These are phyloP conservation scores for western clawed frog (Xenopus tropicalis) DNA, from an alignment of 2,113 vertebrate genomes.

Conservation along the genomic window DNA sequence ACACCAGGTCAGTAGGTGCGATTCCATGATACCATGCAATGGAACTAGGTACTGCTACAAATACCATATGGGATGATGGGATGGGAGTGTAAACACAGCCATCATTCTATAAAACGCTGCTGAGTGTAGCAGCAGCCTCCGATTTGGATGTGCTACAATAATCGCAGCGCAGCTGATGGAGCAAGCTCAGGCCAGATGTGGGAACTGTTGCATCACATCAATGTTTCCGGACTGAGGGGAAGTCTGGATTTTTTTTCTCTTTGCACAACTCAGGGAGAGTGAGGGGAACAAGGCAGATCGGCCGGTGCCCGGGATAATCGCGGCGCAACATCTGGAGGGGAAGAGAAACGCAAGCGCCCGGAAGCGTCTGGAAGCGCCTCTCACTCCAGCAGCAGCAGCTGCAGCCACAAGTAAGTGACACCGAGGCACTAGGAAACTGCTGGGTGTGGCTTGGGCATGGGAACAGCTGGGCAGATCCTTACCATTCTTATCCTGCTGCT, in stretches of 20 bases:
- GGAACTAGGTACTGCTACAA: too few species aligned
- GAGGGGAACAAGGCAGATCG: slow-evolving; percentile 20
- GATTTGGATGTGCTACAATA: too few species aligned
- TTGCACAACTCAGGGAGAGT: slow-evolving; percentile 24
- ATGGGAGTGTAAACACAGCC: too few species aligned
- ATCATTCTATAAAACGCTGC: too few species aligned
- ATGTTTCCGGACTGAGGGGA: slow-evolving; percentile 57
- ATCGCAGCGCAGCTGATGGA: too few species aligned
- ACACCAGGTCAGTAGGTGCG: too few species aligned
- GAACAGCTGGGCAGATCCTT: slow-evolving; percentile 14
- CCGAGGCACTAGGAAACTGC: not conserved
- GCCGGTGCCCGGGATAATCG: slow-evolving; percentile 4
- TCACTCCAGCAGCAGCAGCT: too few species aligned
- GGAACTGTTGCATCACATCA: slow-evolving; percentile 68
- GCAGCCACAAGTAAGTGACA: not conserved
- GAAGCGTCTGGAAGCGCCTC: too few species aligned
- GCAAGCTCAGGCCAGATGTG: slow-evolving; percentile 62
- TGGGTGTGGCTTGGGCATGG: slow-evolving; percentile 20
- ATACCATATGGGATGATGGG: too few species aligned
- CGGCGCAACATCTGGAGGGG: slow-evolving; percentile 15
- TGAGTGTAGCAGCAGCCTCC: too few species aligned
- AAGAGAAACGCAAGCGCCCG: not conserved
- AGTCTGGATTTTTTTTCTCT: slow-evolving; percentile 40
- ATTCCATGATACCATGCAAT: too few species aligned
- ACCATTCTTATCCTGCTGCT: not conserved